A percentile compares a stretch with the other conserved stretches of the same genome.
These are phyloP conservation scores for Steinernema scapterisci DNA, from an alignment of 2,888 invertebrate species.

Conservation along the genomic window DNA sequence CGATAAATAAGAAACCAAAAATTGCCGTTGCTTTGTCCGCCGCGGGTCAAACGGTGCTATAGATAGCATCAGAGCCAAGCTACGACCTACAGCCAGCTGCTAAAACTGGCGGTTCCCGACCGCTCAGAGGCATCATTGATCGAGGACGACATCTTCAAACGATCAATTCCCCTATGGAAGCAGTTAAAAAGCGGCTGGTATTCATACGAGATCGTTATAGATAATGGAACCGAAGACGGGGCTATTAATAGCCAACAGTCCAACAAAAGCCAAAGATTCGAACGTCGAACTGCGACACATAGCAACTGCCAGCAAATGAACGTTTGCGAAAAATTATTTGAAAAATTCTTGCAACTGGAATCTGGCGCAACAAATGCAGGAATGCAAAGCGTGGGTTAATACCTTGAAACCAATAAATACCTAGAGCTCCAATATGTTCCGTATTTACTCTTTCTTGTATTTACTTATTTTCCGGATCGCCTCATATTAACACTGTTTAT, in stretches of 20 bases:
- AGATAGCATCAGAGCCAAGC: background rate
- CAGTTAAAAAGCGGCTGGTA: background rate
- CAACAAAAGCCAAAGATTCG: no score
- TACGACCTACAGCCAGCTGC: background rate
- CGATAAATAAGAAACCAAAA: constrained; percentile 31
- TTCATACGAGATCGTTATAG: background rate
- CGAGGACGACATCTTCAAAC: background rate
- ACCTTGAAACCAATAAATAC: no score
- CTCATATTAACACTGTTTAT: no score
- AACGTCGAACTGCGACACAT: no score
- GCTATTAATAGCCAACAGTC: constrained; percentile 14
- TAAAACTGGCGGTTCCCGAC: constrained; percentile 2
- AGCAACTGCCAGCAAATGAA: no score
- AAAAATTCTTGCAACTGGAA: no score
- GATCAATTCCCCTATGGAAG: background rate
- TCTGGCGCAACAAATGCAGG: no score
- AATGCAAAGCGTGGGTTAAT: no score
- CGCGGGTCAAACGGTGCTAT: constrained; percentile 21
- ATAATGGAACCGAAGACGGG: background rate
- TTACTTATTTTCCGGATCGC: no score
- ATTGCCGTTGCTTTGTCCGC: constrained; percentile 24
- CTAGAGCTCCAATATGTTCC: no score
- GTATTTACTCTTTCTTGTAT: no score
- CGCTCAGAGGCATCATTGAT: background rate
- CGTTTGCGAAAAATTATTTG: no score